These are phyloP conservation scores for Sinodicranocentrus sp. DNA, from an alignment of 2,888 invertebrate species.

Conservation along the genomic window DNA sequence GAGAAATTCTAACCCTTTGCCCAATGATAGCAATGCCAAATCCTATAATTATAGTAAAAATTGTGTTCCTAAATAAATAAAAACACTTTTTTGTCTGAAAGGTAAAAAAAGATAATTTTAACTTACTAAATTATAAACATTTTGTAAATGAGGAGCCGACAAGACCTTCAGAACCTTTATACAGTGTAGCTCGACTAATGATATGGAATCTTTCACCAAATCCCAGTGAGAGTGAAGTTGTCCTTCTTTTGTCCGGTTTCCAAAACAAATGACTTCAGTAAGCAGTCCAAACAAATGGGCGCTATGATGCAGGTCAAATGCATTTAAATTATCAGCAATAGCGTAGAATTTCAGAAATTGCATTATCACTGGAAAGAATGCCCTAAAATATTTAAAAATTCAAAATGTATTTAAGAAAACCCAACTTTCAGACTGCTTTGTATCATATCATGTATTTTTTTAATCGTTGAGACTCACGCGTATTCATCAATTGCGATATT, in stretches of 20 bases:
- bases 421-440: too few relatives aligned
- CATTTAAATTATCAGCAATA: slow-evolving; percentile 13
- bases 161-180: slow-evolving; percentile 48
- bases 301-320: slow-evolving; percentile 68
- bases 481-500: slow-evolving; percentile 68
- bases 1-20: slow-evolving; percentile 55
- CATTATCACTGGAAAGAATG: slow-evolving; percentile 69
- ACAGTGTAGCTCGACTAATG: slow-evolving; percentile 49
- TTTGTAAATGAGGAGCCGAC: slow-evolving; percentile 36
- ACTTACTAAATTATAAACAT: slow-evolving; percentile 45
- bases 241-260: neutral
- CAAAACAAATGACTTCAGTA: slow-evolving; percentile 41
- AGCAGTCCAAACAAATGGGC: slow-evolving; percentile 58
- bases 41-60: slow-evolving; percentile 26
- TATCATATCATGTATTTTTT: neutral
- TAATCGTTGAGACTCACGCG: too few relatives aligned
- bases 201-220: slow-evolving; percentile 57
- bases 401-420: too few relatives aligned
- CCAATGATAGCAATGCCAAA: slow-evolving; percentile 44
- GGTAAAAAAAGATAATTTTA: too few relatives aligned
- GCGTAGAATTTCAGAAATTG: slow-evolving; percentile 61
- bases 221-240: slow-evolving; percentile 63
- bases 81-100: too few relatives aligned
- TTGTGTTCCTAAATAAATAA: too few relatives aligned
- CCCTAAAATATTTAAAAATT: slow-evolving; percentile 27